Percentiles rank a stretch among this genome's conserved stretches.
Evolutionary conservation across 2,797 vertebrate genomes (phyloP).

Genomic region (Eurystomus glaucurus): DNA sequence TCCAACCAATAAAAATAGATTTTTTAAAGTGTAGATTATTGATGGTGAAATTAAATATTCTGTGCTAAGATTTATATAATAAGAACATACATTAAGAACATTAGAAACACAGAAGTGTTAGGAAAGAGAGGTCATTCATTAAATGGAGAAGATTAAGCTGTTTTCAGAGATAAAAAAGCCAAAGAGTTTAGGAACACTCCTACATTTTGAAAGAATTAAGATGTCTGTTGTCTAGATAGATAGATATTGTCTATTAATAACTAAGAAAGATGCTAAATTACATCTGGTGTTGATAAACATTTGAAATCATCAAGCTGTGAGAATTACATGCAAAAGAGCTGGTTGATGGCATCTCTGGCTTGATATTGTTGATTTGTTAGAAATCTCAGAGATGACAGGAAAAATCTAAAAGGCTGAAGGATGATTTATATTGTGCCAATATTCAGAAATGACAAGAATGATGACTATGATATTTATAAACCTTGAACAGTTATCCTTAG

Average conservation of each 20-base stretch:
- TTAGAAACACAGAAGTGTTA: background rate
- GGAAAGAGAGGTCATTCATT: background rate
- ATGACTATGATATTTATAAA: background rate
- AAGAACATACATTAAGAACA: background rate
- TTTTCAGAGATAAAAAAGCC: background rate
- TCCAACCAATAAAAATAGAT: background rate
- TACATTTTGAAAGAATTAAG: constrained; percentile 9
- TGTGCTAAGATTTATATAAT: background rate
- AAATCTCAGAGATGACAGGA: background rate
- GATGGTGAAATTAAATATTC: background rate
- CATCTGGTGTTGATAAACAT: background rate
- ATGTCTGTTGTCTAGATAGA: background rate
- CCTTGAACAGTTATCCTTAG: background rate
- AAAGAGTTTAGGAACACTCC: background rate
- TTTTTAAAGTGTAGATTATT: background rate
- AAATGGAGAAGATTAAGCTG: background rate
- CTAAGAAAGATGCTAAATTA: background rate
- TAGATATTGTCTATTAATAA: background rate
- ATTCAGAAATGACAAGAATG: background rate
- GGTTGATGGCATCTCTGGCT: background rate
- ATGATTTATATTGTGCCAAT: background rate
- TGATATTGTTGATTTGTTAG: background rate
- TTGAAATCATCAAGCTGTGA: background rate
- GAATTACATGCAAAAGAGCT: background rate
- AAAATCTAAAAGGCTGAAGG: background rate